Base-by-base conservation (phyloP, 2,113 vertebrate species). In the Calonectris borealis region DNA sequence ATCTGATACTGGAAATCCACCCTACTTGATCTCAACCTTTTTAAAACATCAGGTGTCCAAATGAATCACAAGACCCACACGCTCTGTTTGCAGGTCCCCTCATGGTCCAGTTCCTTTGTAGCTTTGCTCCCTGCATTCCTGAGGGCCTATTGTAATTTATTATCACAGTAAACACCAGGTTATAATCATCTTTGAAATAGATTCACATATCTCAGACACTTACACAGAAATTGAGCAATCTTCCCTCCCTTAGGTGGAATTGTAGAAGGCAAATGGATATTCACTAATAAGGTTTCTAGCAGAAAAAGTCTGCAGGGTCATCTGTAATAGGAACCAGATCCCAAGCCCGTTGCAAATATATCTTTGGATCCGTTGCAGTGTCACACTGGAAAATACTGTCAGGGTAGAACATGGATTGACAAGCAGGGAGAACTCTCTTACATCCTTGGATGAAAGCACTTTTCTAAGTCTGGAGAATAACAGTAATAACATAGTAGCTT, bases 1-100 rank as follows among this genome's bases (percentile, higher is more conserved):
- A 76, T 92, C 69, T 95, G 65, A 72, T 64, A 32, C 29, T 81
- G 85, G 94, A 96, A 96, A 95, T 73, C 57, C 40, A 84, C 27
- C 6, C 6, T 88, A 32, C 31, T 90, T 89, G 66, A 83, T 57
- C 40, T 79, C 60, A 36, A 77, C n/a, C 40, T 81, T 89, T 85
- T 88, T 68, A 77, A 94, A 90, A 88, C 52, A 70, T 71, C 76
- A 83, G 34, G 18, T 51, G 46, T 84, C 86, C 88, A 94, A 94
- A 94, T 72, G 86, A 75, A 92, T 80, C 49, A 51, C 31, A 83
- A 72, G 78, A 73, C 49, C 21, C 68, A 91, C 52, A 88, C 4
- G 13, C 32, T 84, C 16, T 75, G 16, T 82, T 95, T 83, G 36
- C 61, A 78, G 38, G 34, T 38, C 13, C 40, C 52, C 17, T 83